Base-by-base conservation (phyloP, 2,113 vertebrate genomes). In the human (Homo sapiens) region DNA sequence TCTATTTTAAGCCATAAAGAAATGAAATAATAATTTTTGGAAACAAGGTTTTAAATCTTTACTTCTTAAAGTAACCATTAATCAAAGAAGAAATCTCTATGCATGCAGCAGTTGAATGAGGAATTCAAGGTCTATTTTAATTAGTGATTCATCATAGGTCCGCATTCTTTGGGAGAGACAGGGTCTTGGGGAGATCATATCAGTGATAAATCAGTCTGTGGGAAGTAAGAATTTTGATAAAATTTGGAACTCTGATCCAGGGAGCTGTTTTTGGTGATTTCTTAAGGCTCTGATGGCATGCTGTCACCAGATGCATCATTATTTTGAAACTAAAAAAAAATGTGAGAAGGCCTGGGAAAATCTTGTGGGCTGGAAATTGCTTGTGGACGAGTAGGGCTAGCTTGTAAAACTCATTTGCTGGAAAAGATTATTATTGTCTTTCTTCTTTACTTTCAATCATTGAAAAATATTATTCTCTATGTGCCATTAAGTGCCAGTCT, bases 281-380 rank as follows among this genome's bases (percentile, higher is more conserved):
- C 25, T 73, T 93, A 92, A 82, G 32, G 40, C 14, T 80, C 82
- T 40, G 35, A 3, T 38, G 72, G 50, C 52, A 73, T 66, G 7
- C 38, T 50, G 5, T 87, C 61, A 72, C n/a, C 16, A 90, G 87
- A 48, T 20, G 20, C 32, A 59, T 57, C n/a, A 45, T 89, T 93
- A 55, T 89, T 94, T 87, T 88, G 82, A 93, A 25, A 81, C 40
- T 86, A 93, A 84, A 68, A 64, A 32, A 11, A 90, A 78, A 73
- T 55, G 23, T 23, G 59, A 70, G 8, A 57, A 81, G 82, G 20
- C 18, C 76, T 90, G 38, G 32, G 57, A 73, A 96, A 94, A 75
- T 79, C 55, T 82, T 43, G 9, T 52, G 45, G 11, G 38, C 45
- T 96, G 38, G 43, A 90, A 75, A 88, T 73, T 88, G 61, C 52